Base-by-base conservation (phyloP, 1,140 invertebrate genomes). In the Leptopilina boulardi region DNA sequence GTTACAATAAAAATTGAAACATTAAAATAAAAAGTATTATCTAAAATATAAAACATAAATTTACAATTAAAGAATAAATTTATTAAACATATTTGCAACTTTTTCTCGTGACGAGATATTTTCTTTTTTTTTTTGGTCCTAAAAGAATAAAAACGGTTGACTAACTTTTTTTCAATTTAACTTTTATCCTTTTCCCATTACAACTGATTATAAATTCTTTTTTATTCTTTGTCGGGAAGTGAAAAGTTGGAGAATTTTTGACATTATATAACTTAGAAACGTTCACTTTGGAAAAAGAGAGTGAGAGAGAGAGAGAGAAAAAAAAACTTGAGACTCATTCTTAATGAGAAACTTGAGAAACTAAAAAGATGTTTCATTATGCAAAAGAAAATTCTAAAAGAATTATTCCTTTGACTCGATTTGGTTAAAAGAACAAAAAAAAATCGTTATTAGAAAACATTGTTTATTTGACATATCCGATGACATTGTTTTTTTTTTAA, bases 221-320 rank as follows among this genome's bases (percentile, higher is more conserved):
- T 47, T 47, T 47, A 11, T 47, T 47, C 42, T 47, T n/a, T 15
- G 42, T 15, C n/a, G 34, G 34, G n/a, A 51, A n/a, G 47, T 51
- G 47, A 51, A 18, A 51, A 51, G 15, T 51, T 51, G 47, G 47
- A 38, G 47, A 51, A 51, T 18, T 51, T 51, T 51, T 51, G 47
- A 51, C 15, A 51, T 51, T 51, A 51, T n/a, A n/a, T 51, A 51
- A 51, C n/a, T 51, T 51, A 51, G 47, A 51, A 51, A n/a, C n/a
- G 15, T 18, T 38, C 34, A 38, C 3, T 51, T n/a, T 51, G n/a
- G n/a, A n/a, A n/a, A n/a, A n/a, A n/a, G n/a, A n/a, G n/a, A n/a
- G n/a, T n/a, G n/a, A n/a, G n/a, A n/a, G n/a, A n/a, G n/a, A n/a
- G n/a, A n/a, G n/a, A n/a, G n/a, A n/a, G n/a, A n/a, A n/a, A n/a